Conservation (phyloP, 2,113 vertebrate species). For the Microtus ochrogaster region DNA sequence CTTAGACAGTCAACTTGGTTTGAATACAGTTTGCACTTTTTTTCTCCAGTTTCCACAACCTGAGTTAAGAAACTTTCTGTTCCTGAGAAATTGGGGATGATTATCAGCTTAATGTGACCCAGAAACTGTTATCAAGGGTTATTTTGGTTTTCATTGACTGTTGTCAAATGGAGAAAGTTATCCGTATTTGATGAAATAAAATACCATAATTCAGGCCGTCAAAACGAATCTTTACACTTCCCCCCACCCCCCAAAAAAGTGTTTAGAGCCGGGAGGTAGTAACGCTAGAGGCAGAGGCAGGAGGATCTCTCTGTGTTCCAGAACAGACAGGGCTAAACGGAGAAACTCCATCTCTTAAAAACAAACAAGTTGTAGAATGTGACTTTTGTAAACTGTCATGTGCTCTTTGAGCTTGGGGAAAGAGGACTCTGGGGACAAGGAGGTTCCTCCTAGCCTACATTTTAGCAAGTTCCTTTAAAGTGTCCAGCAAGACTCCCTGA, state of each 20-base stretch:
- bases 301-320: background rate
- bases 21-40: background rate
- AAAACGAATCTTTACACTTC: constrained; percentile 14
- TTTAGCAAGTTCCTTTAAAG: background rate
- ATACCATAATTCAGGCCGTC: background rate
- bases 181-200: constrained; percentile 29
- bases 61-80: background rate
- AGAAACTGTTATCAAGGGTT: background rate
- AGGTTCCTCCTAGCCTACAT: background rate
- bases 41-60: background rate
- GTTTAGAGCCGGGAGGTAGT: background rate
- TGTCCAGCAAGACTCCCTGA: background rate
- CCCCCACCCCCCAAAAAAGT: background rate
- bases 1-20: background rate
- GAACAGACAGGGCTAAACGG: background rate
- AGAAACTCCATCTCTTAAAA: background rate
- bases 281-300: background rate
- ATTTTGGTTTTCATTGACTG: background rate
- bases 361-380: background rate
- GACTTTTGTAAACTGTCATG: too few species aligned
- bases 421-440: background rate
- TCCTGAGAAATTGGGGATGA: too few species aligned
- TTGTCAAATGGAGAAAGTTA: background rate
- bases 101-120: background rate
- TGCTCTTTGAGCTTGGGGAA: background rate